These are phyloP conservation scores for Euplexia lucipara DNA, from an alignment of 2,888 invertebrate genomes.

Conservation along the genomic window DNA sequence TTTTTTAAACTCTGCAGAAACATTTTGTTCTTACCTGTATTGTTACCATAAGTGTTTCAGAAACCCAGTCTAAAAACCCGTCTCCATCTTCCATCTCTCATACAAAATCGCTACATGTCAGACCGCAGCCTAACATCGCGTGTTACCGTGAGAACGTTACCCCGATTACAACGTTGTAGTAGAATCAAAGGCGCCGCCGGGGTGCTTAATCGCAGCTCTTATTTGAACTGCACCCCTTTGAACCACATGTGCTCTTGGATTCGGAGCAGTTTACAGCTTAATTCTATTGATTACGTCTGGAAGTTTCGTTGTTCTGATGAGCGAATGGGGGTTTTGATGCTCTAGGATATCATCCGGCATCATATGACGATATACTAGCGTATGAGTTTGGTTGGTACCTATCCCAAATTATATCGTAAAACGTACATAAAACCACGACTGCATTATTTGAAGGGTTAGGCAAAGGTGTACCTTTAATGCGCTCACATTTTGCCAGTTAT, in stretches of 20 bases:
- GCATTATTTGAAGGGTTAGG: no score
- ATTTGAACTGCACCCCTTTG: conserved; percentile 63
- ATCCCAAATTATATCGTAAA: no score
- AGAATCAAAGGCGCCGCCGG: conserved; percentile 66
- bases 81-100: not conserved
- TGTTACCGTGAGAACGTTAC: conserved; percentile 66
- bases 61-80: not conserved
- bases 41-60: no score
- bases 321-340: not conserved
- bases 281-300: conserved; percentile 54
- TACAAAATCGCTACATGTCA: conserved; percentile 46
- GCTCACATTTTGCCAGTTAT: no score
- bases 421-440: no score
- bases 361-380: no score
- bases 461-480: no score
- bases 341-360: not conserved
- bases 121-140: conserved; percentile 55
- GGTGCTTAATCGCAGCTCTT: conserved; percentile 63
- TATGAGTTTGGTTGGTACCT: no score
- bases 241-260: conserved; percentile 48
- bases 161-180: conserved; percentile 60
- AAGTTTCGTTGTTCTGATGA: conserved; percentile 18
- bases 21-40: no score
- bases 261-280: conserved; percentile 56
- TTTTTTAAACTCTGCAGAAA: no score